These are phyloP conservation scores for Cyprinodon tularosa DNA, from an alignment of 2,113 vertebrate species.

Conservation along the genomic window DNA sequence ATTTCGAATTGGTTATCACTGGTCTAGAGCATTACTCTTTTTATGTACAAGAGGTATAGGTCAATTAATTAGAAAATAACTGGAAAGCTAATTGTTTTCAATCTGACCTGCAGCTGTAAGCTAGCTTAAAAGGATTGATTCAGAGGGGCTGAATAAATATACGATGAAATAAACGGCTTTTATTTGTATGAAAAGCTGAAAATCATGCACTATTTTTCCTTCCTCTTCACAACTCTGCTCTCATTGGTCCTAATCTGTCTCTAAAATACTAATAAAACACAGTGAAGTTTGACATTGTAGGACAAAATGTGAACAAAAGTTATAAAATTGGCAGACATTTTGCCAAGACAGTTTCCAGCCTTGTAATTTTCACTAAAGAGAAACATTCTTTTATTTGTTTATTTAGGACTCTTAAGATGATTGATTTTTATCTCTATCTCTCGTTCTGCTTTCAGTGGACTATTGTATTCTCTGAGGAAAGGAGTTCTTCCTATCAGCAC, in stretches of 20 bases:
- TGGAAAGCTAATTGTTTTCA: too few relatives aligned
- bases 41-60: too few relatives aligned
- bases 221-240: background rate
- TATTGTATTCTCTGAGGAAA: background rate
- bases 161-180: background rate
- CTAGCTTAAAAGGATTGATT: too few relatives aligned
- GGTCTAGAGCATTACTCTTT: too few relatives aligned
- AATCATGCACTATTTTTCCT: background rate
- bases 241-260: background rate
- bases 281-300: background rate
- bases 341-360: background rate
- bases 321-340: background rate
- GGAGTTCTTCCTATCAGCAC: background rate
- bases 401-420: background rate
- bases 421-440: background rate
- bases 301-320: background rate
- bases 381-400: background rate
- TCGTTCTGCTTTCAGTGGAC: background rate
- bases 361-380: background rate
- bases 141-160: too few relatives aligned
- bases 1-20: too few relatives aligned
- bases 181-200: background rate
- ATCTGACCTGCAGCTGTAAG: too few relatives aligned
- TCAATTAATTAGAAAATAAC: too few relatives aligned
- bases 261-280: background rate